Evolutionary conservation across 2,113 vertebrate genomes (phyloP), one percentile per base, ranked within the genome.

Genomic region (Hemiprocne comata): DNA sequence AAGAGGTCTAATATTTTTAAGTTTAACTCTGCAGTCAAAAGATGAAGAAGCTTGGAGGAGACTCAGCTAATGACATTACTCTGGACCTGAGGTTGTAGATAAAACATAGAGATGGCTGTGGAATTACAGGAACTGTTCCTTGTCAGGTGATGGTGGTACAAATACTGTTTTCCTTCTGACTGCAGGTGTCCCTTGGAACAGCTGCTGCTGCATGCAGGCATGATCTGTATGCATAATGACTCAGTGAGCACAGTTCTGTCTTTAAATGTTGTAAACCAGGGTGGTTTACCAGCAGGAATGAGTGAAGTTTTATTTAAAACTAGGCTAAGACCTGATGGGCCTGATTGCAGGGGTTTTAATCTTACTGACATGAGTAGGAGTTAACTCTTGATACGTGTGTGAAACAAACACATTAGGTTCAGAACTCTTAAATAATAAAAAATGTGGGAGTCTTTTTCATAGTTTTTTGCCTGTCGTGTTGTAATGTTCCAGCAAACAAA

Each of bases 211-310:
- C 4, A 3, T 40, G 19, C 5, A 31, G 15, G 5, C 29, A n/a
- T 0, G 0, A 42, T 25, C 5, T 40, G 15, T 44, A 7, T 31
- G 17, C 31, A 8, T 60, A 17, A 8, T 33, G 25, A 67, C 5
- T 5, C 10, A 48, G 6, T 9, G 3, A 54, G 34, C n/a, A 31
- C 16, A 61, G 33, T 67, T 67, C 24, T 70, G 40, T 50, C 28
- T 64, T 87, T 67, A 61, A 36, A 26, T 72, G 4, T 24, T 75
- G 17, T 66, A 74, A 89, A 66, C 15, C 7, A 13, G 18, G 6
- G 46, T 76, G 34, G 17, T 53, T 88, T 83, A 66, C 9, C 9
- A 83, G 26, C 25, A 48, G 18, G 42, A 89, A 70, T 62, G 85
- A 31, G 3, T 1, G 1, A 64, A 67, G 11, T 40, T 76, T 69